A percentile compares a stretch with the other conserved stretches of the same genome.
These are phyloP conservation scores for Toxostoma redivivum DNA, from an alignment of 2,113 vertebrate genomes.

Conservation along the genomic window DNA sequence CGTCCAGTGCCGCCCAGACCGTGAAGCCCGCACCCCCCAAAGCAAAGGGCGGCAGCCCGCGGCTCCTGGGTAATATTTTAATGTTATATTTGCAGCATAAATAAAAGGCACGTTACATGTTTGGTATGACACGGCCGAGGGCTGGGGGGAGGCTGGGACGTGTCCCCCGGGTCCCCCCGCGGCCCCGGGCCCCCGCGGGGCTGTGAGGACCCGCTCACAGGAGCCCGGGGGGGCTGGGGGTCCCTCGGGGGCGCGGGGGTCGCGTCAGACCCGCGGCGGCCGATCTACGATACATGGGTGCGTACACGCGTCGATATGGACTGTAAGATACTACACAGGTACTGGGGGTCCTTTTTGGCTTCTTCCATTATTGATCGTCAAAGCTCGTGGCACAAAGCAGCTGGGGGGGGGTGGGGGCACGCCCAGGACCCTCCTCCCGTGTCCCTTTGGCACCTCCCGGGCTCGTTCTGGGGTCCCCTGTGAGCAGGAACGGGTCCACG, in stretches of 20 bases:
- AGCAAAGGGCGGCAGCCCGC: background rate
- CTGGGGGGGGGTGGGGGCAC: background rate
- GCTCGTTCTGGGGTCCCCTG: background rate
- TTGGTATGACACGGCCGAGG: slow-evolving; percentile 35
- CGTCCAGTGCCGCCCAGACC: background rate
- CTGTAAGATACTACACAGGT: slow-evolving; percentile 34
- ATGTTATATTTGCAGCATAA: slow-evolving; percentile 79
- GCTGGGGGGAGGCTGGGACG: background rate
- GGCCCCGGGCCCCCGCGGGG: background rate
- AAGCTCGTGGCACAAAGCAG: slow-evolving; percentile 9
- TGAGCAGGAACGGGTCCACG: background rate
- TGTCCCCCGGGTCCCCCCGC: background rate
- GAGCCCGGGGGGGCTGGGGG: background rate
- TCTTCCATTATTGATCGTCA: slow-evolving; percentile 8
- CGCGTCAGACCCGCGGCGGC: background rate
- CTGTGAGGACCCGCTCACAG: slow-evolving; percentile 77
- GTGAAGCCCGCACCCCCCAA: rapidly evolving
- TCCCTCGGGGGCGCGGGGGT: background rate
- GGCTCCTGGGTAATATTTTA: slow-evolving; percentile 70
- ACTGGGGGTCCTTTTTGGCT: background rate
- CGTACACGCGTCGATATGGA: background rate
- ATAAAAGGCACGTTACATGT: slow-evolving; percentile 79
- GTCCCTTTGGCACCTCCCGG: background rate
- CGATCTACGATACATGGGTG: background rate
- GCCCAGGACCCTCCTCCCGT: background rate